These are phyloP conservation scores for Drosophila demipolita DNA, from an alignment of 2,888 invertebrate genomes.

Conservation along the genomic window DNA sequence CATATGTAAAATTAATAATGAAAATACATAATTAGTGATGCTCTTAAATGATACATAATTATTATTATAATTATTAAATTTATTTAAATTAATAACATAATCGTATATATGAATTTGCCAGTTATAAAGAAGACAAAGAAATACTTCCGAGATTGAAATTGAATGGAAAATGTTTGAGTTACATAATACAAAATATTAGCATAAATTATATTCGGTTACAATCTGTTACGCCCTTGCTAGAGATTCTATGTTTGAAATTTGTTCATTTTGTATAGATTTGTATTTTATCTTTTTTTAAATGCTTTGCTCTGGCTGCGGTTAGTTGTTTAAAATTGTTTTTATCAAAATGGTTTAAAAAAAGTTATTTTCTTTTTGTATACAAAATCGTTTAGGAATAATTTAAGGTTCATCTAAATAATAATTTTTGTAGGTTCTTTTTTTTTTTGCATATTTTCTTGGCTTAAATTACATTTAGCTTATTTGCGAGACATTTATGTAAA, in stretches of 20 bases:
- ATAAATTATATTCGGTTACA: constrained; percentile 63
- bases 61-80: constrained; percentile 45
- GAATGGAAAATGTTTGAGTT: constrained; percentile 59
- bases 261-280: background rate
- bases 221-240: constrained; percentile 41
- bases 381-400: constrained; percentile 62
- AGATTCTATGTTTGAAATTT: constrained; percentile 22
- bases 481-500: constrained; percentile 81
- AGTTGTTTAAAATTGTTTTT: constrained; percentile 30
- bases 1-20: constrained; percentile 60
- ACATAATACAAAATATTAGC: constrained; percentile 26
- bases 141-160: constrained; percentile 28
- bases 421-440: constrained; percentile 35
- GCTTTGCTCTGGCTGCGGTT: constrained; percentile 64
- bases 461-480: constrained; percentile 75
- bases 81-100: constrained; percentile 56
- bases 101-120: constrained; percentile 40
- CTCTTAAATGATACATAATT: constrained; percentile 64
- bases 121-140: constrained; percentile 31
- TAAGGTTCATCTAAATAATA: constrained; percentile 56
- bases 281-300: constrained; percentile 46
- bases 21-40: constrained; percentile 68
- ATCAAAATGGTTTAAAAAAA: constrained; percentile 49
- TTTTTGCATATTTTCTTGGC: constrained; percentile 57
- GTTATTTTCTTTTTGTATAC: constrained; percentile 26